Conservation (phyloP, 1,140 invertebrate species). For the Druon quercuslanigerum region DNA sequence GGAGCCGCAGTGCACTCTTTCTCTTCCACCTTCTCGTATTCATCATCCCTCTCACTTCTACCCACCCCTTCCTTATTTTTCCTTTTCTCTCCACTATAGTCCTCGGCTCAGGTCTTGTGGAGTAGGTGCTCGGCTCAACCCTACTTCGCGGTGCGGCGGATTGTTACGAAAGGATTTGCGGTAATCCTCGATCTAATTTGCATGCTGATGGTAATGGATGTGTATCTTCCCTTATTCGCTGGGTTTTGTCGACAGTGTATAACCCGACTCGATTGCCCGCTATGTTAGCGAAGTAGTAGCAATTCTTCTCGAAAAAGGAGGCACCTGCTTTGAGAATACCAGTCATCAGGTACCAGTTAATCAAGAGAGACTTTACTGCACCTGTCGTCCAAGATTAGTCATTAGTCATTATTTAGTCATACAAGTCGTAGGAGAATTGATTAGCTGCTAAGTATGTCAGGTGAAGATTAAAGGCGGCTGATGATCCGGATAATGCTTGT, state of each 20-base stretch:
- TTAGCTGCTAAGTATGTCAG: too few relatives aligned
- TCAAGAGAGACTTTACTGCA: too few relatives aligned
- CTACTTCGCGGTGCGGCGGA: conserved; percentile 61
- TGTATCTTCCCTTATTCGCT: conserved; percentile 71
- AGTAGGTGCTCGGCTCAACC: conserved; percentile 35
- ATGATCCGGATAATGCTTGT: too few relatives aligned
- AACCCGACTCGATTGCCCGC: conserved; percentile 53
- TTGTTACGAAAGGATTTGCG: conserved; percentile 75
- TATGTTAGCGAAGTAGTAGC: conserved; percentile 52
- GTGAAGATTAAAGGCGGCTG: too few relatives aligned
- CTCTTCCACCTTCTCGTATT: conserved; percentile 35
- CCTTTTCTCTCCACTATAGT: conserved; percentile 43
- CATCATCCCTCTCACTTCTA: conserved; percentile 33
- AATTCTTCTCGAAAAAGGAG: conserved; percentile 35
- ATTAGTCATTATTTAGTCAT: too few relatives aligned
- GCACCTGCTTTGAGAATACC: conserved; percentile 1
- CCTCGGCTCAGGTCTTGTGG: conserved; percentile 50
- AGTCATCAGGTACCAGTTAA: not conserved
- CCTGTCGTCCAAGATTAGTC: too few relatives aligned
- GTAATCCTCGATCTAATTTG: conserved; percentile 75
- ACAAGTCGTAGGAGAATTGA: too few relatives aligned
- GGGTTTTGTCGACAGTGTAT: conserved; percentile 64
- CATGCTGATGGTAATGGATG: conserved; percentile 75
- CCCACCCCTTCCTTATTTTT: conserved; percentile 50
- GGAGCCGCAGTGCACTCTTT: conserved; percentile 54